Conservation (phyloP, 64 coral and sea anemone species). For the Actinia equina region DNA sequence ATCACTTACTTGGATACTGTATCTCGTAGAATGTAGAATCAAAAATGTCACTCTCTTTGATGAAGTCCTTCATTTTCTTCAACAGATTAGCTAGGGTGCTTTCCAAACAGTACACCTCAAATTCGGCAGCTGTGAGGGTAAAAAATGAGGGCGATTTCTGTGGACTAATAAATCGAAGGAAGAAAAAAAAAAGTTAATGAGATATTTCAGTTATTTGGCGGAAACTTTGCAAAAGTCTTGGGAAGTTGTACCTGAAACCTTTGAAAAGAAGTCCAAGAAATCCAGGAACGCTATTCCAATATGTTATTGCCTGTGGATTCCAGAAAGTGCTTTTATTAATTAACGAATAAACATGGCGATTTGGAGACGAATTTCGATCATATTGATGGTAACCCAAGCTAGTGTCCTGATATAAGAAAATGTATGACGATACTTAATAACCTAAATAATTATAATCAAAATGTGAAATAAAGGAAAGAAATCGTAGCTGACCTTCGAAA, state of each 20-base stretch:
- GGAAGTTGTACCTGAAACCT: slow-evolving; percentile 24
- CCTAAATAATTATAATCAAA: too few relatives aligned
- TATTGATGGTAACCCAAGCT: too few relatives aligned
- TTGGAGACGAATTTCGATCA: too few relatives aligned
- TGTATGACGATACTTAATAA: too few relatives aligned
- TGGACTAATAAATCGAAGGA: background rate
- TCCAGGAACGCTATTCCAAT: background rate
- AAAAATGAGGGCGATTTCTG: background rate
- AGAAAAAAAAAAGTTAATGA: too few relatives aligned
- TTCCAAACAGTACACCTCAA: slow-evolving; percentile 7
- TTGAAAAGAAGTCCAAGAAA: background rate
- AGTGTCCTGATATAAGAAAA: too few relatives aligned
- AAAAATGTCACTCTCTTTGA: slow-evolving; percentile 3
- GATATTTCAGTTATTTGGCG: too few relatives aligned
- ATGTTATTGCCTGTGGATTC: background rate
- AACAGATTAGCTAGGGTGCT: background rate
- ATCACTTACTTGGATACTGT: slow-evolving; percentile 10
- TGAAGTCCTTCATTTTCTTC: background rate
- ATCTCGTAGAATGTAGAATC: background rate
- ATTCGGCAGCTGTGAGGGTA: background rate
- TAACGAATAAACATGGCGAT: too few relatives aligned
- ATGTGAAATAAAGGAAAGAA: too few relatives aligned
- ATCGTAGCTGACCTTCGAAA: too few relatives aligned
- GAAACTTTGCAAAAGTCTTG: too few relatives aligned
- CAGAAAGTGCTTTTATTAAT: too few relatives aligned